A percentile compares a stretch with the other conserved stretches of the same genome.
These are phyloP conservation scores for Entomobrya proxima DNA, from an alignment of 2,888 invertebrate genomes.

Conservation along the genomic window DNA sequence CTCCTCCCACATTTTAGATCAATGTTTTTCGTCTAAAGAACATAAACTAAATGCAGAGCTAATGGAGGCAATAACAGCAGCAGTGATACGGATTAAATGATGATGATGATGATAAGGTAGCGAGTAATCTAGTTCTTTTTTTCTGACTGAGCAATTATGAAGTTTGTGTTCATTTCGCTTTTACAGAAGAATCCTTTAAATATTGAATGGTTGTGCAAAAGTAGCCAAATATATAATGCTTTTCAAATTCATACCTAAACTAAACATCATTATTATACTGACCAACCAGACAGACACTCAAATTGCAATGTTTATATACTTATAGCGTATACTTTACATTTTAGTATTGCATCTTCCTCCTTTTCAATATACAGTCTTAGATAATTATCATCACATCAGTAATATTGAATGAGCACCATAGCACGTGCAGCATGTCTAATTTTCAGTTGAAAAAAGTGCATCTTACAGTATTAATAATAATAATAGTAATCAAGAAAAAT, in stretches of 20 bases:
- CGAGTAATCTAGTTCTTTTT: slow-evolving; percentile 37
- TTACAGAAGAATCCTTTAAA: slow-evolving; percentile 7
- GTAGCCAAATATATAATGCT: no score
- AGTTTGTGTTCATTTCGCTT: slow-evolving; percentile 5
- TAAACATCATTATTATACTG: no score
- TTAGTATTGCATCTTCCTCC: neutral
- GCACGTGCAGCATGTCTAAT: slow-evolving; percentile 30
- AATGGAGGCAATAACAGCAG: neutral
- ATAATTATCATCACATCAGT: neutral
- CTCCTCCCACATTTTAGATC: neutral
- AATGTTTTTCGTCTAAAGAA: neutral
- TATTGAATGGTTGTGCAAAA: neutral
- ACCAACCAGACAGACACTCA: no score
- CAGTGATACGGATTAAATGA: neutral
- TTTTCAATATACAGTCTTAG: neutral
- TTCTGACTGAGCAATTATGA: slow-evolving; percentile 46
- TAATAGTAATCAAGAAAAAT: neutral
- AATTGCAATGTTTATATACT: no score
- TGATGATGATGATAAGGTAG: neutral
- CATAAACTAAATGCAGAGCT: neutral
- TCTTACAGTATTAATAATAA: neutral
- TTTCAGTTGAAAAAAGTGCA: neutral
- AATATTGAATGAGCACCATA: neutral
- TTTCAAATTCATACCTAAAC: no score
- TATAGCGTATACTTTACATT: no score